These are phyloP conservation scores for Drosophila triauraria DNA, from an alignment of 1,140 invertebrate species.

Conservation along the genomic window DNA sequence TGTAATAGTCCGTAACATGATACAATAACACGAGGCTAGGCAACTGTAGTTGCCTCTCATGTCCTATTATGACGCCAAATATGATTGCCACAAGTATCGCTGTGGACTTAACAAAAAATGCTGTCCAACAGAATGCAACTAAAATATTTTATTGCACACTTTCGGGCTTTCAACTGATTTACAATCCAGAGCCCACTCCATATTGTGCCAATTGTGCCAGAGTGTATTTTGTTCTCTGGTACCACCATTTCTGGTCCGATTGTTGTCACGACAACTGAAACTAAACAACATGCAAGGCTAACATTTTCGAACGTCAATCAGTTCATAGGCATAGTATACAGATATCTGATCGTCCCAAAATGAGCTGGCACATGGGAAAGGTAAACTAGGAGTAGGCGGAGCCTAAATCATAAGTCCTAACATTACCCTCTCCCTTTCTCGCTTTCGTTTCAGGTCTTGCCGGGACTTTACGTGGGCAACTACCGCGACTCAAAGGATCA, in stretches of 20 bases:
- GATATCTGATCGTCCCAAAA: slow-evolving; percentile 17
- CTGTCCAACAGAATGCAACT: too few relatives aligned
- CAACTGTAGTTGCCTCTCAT: too few relatives aligned
- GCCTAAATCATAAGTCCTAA: not conserved
- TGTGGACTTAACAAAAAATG: too few relatives aligned
- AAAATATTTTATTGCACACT: not conserved
- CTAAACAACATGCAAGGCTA: slow-evolving; percentile 14
- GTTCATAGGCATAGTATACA: slow-evolving; percentile 1
- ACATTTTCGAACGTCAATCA: not conserved
- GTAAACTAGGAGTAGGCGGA: slow-evolving; percentile 18
- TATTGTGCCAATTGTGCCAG: not conserved
- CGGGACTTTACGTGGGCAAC: slow-evolving; percentile 94
- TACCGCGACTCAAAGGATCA: slow-evolving; percentile 97
- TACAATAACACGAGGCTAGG: too few relatives aligned
- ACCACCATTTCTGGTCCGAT: slow-evolving; percentile 24
- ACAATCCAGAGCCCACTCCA: not conserved
- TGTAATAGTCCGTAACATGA: too few relatives aligned
- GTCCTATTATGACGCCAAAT: too few relatives aligned
- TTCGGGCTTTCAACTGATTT: not conserved
- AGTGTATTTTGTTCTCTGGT: slow-evolving; percentile 9
- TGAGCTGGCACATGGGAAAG: slow-evolving; percentile 72
- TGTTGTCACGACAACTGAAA: slow-evolving; percentile 58
- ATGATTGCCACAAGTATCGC: too few relatives aligned
- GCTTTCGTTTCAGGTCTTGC: slow-evolving; percentile 89
- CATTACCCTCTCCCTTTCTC: not conserved